Percentiles rank a stretch among this genome's conserved stretches.
Evolutionary conservation across 2,888 invertebrate species (phyloP).

Genomic region (Polydrusus tereticollis): DNA sequence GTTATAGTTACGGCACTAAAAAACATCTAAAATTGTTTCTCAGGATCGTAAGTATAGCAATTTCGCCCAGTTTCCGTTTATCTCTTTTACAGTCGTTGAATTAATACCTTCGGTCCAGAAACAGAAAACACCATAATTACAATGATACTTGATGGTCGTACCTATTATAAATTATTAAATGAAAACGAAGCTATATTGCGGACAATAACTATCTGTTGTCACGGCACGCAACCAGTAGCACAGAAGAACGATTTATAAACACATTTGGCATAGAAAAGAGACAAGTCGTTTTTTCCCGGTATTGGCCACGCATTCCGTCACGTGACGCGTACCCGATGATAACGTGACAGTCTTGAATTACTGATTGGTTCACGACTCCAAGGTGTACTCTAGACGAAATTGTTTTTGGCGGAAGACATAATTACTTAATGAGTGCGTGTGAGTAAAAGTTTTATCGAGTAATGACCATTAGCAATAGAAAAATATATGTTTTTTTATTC

Average conservation of each 20-base stretch:
- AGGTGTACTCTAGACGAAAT: too few species aligned
- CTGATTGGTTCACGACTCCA: constrained; percentile 44
- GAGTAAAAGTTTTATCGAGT: too few species aligned
- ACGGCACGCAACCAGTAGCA: constrained; percentile 54
- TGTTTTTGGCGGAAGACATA: background rate
- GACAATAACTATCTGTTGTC: constrained; percentile 55
- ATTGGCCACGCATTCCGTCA: constrained; percentile 52
- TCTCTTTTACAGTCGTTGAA: constrained; percentile 2
- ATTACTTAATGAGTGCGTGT: too few species aligned
- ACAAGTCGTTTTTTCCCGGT: constrained; percentile 48
- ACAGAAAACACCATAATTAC: constrained; percentile 35
- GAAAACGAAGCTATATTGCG: constrained; percentile 28
- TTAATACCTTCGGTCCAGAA: constrained; percentile 13
- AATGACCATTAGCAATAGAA: too few species aligned
- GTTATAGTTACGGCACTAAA: background rate
- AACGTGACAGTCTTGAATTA: constrained; percentile 45
- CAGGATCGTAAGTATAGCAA: background rate
- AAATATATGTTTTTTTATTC: background rate
- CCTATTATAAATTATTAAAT: constrained; percentile 33
- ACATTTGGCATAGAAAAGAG: constrained; percentile 52
- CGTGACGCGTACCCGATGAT: constrained; percentile 53
- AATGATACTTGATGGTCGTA: constrained; percentile 31
- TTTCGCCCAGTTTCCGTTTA: constrained; percentile 12
- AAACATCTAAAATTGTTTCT: background rate
- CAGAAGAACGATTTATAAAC: constrained; percentile 51